phyloP scores from a whole-genome alignment of 37 sponge, comb jelly and placozoan genomes.

The Amphimedon queenslandica region DNA sequence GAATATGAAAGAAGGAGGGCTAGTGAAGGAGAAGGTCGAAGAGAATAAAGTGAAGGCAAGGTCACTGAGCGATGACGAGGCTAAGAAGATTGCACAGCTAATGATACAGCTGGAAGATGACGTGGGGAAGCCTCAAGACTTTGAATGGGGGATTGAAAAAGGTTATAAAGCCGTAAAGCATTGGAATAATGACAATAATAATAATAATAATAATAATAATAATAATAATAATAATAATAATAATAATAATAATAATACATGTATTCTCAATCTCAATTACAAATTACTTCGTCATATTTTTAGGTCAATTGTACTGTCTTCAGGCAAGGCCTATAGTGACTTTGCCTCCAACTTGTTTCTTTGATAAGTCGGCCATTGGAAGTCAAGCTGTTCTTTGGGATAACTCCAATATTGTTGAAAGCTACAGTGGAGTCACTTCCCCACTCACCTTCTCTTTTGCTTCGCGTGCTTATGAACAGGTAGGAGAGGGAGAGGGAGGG shows the following conservation, averaged over 20 bases:
- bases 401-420: constrained; percentile 93
- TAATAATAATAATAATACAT: too few species aligned
- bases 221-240: too few species aligned
- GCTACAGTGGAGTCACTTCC: constrained; percentile 82
- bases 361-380: constrained; percentile 39
- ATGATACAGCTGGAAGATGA: constrained; percentile 55
- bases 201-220: too few species aligned
- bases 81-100: constrained; percentile 52
- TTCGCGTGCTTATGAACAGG: constrained; percentile 61
- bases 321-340: constrained; percentile 86
- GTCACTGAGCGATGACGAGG: constrained; percentile 50
- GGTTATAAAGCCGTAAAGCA: constrained; percentile 21
- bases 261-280: too few species aligned
- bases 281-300: background rate
- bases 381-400: constrained; percentile 63
- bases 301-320: constrained; percentile 76
- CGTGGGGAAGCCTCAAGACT: constrained; percentile 78
- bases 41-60: constrained; percentile 31
- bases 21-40: constrained; percentile 39
- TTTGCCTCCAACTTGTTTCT: constrained; percentile 77
- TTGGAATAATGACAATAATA: background rate
- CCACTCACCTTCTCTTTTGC: constrained; percentile 91
- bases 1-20: constrained; percentile 46
- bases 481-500: constrained; percentile 3
- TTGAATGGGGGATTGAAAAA: constrained; percentile 77